Conservation (phyloP, 2,888 invertebrate species). For the Caenorhabditis angaria region DNA sequence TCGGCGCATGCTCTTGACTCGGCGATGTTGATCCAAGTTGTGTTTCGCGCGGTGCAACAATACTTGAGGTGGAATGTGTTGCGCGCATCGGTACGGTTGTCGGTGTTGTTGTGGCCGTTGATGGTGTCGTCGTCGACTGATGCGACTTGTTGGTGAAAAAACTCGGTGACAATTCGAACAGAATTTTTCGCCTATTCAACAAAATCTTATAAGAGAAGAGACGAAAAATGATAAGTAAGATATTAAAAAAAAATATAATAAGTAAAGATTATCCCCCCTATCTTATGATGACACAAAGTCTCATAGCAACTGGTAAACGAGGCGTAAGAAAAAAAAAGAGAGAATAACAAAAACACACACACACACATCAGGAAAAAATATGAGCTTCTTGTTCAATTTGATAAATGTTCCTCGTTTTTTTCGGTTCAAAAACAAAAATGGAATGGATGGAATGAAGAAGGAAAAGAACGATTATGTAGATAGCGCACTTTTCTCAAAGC, state of each 20-base stretch:
- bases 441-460: no score
- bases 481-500: no score
- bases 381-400: neutral
- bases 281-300: neutral
- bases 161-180: conserved; percentile 41
- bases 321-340: neutral
- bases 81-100: conserved; percentile 13
- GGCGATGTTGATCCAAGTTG: conserved; percentile 4
- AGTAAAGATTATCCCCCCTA: no score
- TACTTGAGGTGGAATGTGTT: conserved; percentile 27
- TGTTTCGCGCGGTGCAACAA: conserved; percentile 11
- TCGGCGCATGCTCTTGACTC: conserved; percentile 16
- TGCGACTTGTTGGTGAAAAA: conserved; percentile 25
- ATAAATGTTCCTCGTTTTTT: neutral
- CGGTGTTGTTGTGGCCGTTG: conserved; percentile 15
- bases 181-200: conserved; percentile 24
- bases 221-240: conserved; percentile 5
- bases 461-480: no score
- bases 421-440: neutral
- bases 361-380: no score
- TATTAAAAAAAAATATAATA: conserved; percentile 1
- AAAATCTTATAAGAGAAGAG: neutral
- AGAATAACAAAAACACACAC: neutral
- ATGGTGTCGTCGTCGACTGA: conserved; percentile 16
- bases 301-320: neutral